A percentile compares a stretch with the other conserved stretches of the same genome.
Evolutionary conservation across 2,797 vertebrate species (phyloP).

Genomic region (Dicrostonyx torquatus): DNA sequence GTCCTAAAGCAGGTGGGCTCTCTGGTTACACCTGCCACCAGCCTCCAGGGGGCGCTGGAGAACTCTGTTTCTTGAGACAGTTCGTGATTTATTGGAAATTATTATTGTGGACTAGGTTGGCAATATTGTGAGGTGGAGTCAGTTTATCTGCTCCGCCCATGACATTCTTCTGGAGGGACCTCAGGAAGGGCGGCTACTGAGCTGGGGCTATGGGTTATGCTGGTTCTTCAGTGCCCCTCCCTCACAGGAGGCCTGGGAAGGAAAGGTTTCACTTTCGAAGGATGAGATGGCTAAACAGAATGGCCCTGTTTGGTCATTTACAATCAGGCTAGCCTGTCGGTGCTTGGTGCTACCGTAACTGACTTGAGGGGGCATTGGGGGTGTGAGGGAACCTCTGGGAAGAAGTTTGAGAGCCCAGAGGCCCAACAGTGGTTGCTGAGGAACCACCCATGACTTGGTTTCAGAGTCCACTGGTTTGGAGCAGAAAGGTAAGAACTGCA

Average conservation of each 20-base stretch:
- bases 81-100: background rate
- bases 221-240: background rate
- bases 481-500: background rate
- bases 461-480: background rate
- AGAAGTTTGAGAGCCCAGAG: background rate
- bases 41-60: background rate
- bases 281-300: background rate
- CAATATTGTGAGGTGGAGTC: background rate
- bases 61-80: background rate
- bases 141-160: background rate
- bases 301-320: background rate
- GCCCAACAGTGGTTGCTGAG: background rate
- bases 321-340: no score
- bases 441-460: background rate
- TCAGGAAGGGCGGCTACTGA: background rate
- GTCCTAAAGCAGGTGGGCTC: background rate
- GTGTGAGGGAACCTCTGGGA: background rate
- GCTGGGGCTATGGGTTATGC: no score
- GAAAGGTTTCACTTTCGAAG: constrained; percentile 27
- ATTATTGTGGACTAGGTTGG: background rate
- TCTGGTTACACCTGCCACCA: background rate
- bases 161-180: background rate
- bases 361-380: background rate
- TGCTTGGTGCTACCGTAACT: background rate
- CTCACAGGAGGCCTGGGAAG: background rate